These are phyloP conservation scores for Forbesichthys papilliferus DNA, from an alignment of 2,113 vertebrate genomes.

Conservation along the genomic window DNA sequence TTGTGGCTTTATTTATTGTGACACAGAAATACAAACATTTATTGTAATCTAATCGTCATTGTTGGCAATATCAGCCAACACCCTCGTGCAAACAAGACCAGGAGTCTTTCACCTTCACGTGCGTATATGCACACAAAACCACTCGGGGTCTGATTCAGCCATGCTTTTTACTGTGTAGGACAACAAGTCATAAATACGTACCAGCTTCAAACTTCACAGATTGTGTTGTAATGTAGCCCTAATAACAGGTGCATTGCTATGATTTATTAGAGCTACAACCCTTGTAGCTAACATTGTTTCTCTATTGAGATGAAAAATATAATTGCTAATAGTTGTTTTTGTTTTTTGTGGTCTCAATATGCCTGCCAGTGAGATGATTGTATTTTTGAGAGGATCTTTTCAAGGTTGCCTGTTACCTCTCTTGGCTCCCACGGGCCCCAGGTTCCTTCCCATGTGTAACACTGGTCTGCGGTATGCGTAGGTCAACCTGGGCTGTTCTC, in stretches of 20 bases:
- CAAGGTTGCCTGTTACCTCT: neutral
- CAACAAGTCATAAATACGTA: too few species aligned
- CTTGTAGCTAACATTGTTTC: too few species aligned
- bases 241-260: too few species aligned
- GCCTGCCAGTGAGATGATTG: neutral
- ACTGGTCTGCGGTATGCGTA: neutral
- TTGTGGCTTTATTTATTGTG: neutral
- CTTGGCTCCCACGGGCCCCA: neutral
- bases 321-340: too few species aligned
- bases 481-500: neutral
- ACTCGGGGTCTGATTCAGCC: too few species aligned
- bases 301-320: too few species aligned
- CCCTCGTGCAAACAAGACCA: constrained; percentile 41
- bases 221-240: too few species aligned
- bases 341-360: too few species aligned
- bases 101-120: neutral
- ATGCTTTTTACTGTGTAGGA: too few species aligned
- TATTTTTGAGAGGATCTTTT: neutral
- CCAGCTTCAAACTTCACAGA: too few species aligned
- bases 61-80: constrained; percentile 30
- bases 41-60: constrained; percentile 33
- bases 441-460: neutral
- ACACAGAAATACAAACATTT: constrained; percentile 25
- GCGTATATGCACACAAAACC: neutral
- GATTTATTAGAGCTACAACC: too few species aligned